Evolutionary conservation across 2,113 vertebrate species (phyloP).

Genomic region (Suricata suricatta): DNA sequence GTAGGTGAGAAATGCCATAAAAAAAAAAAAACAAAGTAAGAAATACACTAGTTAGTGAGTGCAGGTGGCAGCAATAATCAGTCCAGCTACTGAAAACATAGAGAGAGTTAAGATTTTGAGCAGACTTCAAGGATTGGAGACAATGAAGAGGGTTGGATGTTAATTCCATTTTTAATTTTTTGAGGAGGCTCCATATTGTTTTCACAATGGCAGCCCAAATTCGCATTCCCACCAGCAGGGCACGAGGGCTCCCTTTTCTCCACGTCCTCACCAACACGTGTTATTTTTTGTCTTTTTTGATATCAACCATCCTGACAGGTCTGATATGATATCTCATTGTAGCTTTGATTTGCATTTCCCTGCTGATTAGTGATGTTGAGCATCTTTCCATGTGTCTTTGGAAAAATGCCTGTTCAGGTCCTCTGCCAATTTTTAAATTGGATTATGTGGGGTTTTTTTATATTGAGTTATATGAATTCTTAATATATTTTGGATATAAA

Average conservation of each 20-base stretch:
- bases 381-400: background rate
- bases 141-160: background rate
- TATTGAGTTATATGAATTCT: background rate
- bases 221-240: background rate
- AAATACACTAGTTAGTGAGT: background rate
- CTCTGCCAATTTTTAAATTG: background rate
- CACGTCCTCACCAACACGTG: background rate
- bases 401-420: background rate
- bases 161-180: background rate
- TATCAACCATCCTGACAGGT: background rate
- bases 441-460: background rate
- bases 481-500: background rate
- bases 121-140: background rate
- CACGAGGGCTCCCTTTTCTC: background rate
- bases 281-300: background rate
- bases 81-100: accelerated
- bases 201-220: background rate
- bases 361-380: background rate
- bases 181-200: background rate
- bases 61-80: background rate
- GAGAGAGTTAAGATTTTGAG: background rate
- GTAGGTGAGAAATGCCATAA: background rate
- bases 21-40: background rate
- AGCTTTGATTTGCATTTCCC: background rate
- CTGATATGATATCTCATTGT: background rate